A percentile compares a stretch with the other conserved stretches of the same genome.
These are phyloP conservation scores for Apeltes quadracus DNA, from an alignment of 2,113 vertebrate species.

Conservation along the genomic window DNA sequence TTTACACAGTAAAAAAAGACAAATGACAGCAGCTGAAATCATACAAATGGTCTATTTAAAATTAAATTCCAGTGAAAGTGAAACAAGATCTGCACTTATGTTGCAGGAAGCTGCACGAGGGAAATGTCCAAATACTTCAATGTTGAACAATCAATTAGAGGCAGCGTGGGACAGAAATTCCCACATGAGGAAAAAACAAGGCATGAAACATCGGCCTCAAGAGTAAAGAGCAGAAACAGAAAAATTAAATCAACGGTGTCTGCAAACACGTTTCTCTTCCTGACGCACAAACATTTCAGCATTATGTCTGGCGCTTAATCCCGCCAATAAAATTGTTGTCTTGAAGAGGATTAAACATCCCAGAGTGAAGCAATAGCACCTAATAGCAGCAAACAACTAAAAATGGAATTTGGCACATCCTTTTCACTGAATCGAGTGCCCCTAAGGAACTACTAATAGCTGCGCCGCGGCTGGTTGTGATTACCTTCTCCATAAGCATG, in stretches of 20 bases:
- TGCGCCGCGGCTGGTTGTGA: constrained; percentile 35
- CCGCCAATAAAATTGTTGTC: not conserved
- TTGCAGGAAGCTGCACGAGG: constrained; percentile 18
- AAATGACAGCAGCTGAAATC: constrained; percentile 63
- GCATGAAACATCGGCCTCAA: constrained; percentile 42
- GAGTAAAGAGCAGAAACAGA: constrained; percentile 12
- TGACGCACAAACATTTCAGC: constrained; percentile 1
- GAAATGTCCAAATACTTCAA: constrained; percentile 21
- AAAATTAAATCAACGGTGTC: constrained; percentile 13
- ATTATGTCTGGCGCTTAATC: constrained; percentile 2
- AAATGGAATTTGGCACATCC: constrained; percentile 70
- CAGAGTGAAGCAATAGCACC: constrained; percentile 33
- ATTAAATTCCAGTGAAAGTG: constrained; percentile 75
- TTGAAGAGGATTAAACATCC: constrained; percentile 10
- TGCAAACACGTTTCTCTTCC: constrained; percentile 17
- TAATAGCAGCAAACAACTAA: constrained; percentile 19
- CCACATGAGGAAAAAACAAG: constrained; percentile 44
- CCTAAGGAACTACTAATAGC: constrained; percentile 36
- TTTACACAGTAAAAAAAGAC: constrained; percentile 76
- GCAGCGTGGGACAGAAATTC: constrained; percentile 55
- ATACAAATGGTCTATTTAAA: constrained; percentile 74
- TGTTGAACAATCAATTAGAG: constrained; percentile 46
- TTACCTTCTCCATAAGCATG: constrained; percentile 51
- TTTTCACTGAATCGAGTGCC: constrained; percentile 39
- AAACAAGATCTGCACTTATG: constrained; percentile 47